Base-by-base conservation (phyloP, 2,113 vertebrate genomes). In the Gallinago paraguaiae region DNA sequence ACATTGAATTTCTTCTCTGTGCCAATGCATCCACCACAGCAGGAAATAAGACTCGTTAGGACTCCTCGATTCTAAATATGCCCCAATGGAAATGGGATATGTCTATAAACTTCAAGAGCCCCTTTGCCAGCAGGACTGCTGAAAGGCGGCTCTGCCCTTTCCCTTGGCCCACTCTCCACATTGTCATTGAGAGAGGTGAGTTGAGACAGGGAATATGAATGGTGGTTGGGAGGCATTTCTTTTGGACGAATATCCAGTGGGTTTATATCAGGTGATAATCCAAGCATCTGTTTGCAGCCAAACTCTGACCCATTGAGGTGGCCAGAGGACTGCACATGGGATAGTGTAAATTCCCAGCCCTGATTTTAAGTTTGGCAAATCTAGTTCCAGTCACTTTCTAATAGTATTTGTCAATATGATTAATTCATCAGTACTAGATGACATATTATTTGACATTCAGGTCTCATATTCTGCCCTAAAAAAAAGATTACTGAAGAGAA, bases 21-120 rank as follows among this genome's bases (percentile, higher is more conserved):
- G 31, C 28, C 41, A 80, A 24, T 1, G 6, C 17, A 45, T 57
- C 82, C 31, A 45, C 33, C 31, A 71, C 18, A 69, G 10, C 14
- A 69, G 33, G 6, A 77, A 72, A 65, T 41, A 86, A 45, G 28
- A n/a, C 24, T 72, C 0, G 0, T 60, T 31, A 79, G 56, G 43
- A 79, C 9, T 71, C 23, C 17, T 51, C 1, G 0, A 39, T 54
- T 68, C 46, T 84, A 90, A 83, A 69, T 24, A 59, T 0, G 0
- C 10, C 27, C 31, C 51, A 28, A 11, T 7, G 17, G n/a, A 71
- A 48, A 61, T 0, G 7, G 74, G 31, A 10, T 59, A 30, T 6
- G 7, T 9, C 57, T 60, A 7, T 27, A 31, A 87, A 69, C 23
- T 53, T 61, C 7, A 53, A 56, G 17, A 78, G 74, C 10, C 13